These are phyloP conservation scores for Nautilus pompilius DNA, from an alignment of 1,140 invertebrate species.

Conservation along the genomic window DNA sequence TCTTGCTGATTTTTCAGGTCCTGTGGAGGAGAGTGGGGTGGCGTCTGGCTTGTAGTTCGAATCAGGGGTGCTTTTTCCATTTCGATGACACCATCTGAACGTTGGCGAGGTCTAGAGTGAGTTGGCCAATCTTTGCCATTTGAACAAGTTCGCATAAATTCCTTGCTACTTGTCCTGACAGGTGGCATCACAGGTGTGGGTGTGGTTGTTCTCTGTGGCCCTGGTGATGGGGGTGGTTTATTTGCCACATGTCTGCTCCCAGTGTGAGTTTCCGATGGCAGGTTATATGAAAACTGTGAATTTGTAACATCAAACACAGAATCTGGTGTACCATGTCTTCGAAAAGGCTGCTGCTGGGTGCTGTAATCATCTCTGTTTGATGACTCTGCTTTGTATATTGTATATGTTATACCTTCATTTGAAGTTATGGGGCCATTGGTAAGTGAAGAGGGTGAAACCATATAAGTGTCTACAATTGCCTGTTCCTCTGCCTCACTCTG, in stretches of 20 bases:
- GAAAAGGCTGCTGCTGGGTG: no score
- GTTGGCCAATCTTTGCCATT: conserved; percentile 3
- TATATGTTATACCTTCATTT: no score
- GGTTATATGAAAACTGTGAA: no score
- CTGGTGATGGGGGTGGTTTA: conserved; percentile 17
- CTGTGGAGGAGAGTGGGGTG: neutral
- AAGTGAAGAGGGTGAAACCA: conserved; percentile 15
- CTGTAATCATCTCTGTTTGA: no score
- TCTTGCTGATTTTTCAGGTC: no score
- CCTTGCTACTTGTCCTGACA: conserved; percentile 47
- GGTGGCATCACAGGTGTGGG: conserved; percentile 60
- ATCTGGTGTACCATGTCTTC: no score
- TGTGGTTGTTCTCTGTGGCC: conserved; percentile 57
- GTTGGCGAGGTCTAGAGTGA: neutral
- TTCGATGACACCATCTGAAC: no score
- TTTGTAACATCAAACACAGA: no score
- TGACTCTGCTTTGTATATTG: no score
- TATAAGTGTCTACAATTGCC: conserved; percentile 30
- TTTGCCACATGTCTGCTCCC: neutral
- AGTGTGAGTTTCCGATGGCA: no score
- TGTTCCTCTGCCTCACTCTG: conserved; percentile 41
- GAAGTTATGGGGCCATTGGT: conserved; percentile 35
- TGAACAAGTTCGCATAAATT: conserved; percentile 29
- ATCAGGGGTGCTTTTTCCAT: neutral
- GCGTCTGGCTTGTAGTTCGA: neutral